Evolutionary conservation across 2,888 invertebrate genomes (phyloP), one percentile per base, ranked within the genome.

Genomic region (Sinhomidia bicolor): DNA sequence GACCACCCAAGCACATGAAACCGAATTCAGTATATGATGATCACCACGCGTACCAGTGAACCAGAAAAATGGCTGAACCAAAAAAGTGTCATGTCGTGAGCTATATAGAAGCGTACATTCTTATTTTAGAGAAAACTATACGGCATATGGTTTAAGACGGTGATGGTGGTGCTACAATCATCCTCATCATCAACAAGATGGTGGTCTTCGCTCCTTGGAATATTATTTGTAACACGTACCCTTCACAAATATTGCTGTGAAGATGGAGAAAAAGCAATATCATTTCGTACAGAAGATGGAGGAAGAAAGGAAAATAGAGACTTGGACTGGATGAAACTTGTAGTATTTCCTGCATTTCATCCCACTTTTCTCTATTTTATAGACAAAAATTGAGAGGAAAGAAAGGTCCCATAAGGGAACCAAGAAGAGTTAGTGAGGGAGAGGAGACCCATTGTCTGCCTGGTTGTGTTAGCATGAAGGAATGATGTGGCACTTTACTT

Each of bases 181-280:
- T 76, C 44, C n/a, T n/a, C n/a, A n/a, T n/a, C n/a, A n/a, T n/a
- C n/a, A n/a, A n/a, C n/a, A n/a, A n/a, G n/a, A n/a, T n/a, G n/a
- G 1, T n/a, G 47, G 10, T 51, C 57, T 9, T 51, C 32, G 14
- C 29, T 51, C 36, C 68, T 57, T 23, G 14, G 7, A 82, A 65
- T 68, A 65, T 82, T 68, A 82, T 82, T 82, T 82, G 82, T 68
- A 65, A 41, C 68, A 82, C 68, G 68, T 82, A 32, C 82, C 51
- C 82, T 68, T 51, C 82, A 68, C 68, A 82, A 82, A 82, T 82
- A 78, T 51, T 78, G 36, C 44, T n/a, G n/a, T n/a, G 17, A 10
- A 51, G 51, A 36, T 17, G 54, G 17, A 51, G 51, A 51, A 20
- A 29, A 51, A 51, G 74, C 36, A 47, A 74, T 68, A 68, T 68